Base-by-base conservation (phyloP, 2,888 invertebrate species). In the Lycophotia porphyrea region DNA sequence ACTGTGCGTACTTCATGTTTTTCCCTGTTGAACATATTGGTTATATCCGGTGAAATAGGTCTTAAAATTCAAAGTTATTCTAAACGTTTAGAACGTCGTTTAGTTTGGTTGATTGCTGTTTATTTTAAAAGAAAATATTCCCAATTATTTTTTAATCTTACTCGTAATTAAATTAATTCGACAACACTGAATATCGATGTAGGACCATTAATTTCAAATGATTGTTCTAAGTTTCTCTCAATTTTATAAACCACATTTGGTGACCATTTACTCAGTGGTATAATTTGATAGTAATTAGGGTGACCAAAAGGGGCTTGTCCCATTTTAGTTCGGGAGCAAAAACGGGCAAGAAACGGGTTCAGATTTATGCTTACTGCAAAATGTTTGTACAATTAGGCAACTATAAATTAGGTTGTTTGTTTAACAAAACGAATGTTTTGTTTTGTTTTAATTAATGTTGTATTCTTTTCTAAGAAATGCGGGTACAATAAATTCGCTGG, bases 281-380 rank as follows among this genome's bases (percentile, higher is more conserved):
- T 79, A 78, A 84, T 81, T 84, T 84, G 68, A 74, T 70, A 74
- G 63, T 86, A 80, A 87, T 87, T 82, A 86, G 80, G 63, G 77
- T 71, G 76, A 80, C 88, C 77, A 39, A 63, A 74, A 76, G 61
- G 64, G 71, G 74, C 39, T 58, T 70, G 71, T 15, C 60, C 75
- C 27, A 71, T 64, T 72, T 85, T 67, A 82, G 80, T 84, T 86
- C 9, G 34, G 52, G 3, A 69, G 76, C 72, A 86, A 84, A 86
- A 84, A 78, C 73, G 64, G 24, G 27, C 60, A 70, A 76, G 81
- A 83, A 64, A n/a, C n/a, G 84, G 71, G 60, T 64, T 31, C 34
- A 75, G 60, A 84, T 84, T 84, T 84, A 84, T 76, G 68, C n/a
- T 64, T 31, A 73, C 60, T 78, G 73, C 55, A 66, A 77, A 86